Evolutionary conservation across 1,140 invertebrate genomes (phyloP), one percentile per base, ranked within the genome.

Genomic region (Diplogasteroides magnus): DNA sequence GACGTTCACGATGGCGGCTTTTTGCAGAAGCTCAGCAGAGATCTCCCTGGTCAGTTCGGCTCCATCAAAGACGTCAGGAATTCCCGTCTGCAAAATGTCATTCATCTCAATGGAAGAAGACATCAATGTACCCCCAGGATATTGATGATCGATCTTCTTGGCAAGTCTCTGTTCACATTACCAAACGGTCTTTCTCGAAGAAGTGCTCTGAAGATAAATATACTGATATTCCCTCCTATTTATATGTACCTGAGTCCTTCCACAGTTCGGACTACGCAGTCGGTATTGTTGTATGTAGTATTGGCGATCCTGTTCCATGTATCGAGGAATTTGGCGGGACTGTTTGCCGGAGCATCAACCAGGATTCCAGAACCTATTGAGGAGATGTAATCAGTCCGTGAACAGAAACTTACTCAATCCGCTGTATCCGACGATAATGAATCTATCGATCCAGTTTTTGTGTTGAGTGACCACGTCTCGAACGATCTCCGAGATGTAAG

Each of bases 371-470:
- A 6, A 48, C 37, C 37, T 48, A 48, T 19, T 48, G 19, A 11
- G 6, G 19, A 11, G 19, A 48, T 48, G 37, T 48, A 6, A 48
- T 48, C 19, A 19, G 37, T 11, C 19, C 6, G 6, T 19, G 19
- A 48, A 11, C 6, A 48, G 19, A 48, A 19, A 48, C 19, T 63
- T 23, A 63, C 61, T 63, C 11, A 56, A 65, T 1, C 72, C 74
- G 31, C 74, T 75, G 68, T 57, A 75, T 28, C 74, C 71, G 25
- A 76, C 61, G 2, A 77, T 31, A 37, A 69, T 60, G 64, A 69
- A 70, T 28, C 65, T 58, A 19, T 31, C 37, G 31, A 77, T 75
- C 75, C 75, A 77, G 58, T 28, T 27, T 1, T 31, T 32, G 27
- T 71, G 31, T 48, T 76, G 74, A 28, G 23, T 61, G 1, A n/a